Conservation (phyloP, 2,113 vertebrate genomes). For the Plecotus auritus region DNA sequence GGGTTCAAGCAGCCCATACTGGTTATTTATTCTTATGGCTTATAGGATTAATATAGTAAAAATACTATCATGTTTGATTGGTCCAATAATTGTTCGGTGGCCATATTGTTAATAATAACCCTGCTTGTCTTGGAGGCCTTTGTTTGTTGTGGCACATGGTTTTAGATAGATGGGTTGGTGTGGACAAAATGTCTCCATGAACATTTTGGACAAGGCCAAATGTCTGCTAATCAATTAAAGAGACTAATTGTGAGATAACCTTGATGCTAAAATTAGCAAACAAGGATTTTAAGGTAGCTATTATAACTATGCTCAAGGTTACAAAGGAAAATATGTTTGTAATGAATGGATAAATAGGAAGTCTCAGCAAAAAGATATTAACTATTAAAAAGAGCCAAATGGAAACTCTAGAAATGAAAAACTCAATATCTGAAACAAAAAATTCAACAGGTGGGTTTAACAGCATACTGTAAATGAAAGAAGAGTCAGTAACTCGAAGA, state of each 20-base stretch:
- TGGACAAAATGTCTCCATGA: background rate
- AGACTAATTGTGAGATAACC: background rate
- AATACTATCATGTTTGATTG: background rate
- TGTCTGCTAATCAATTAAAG: background rate
- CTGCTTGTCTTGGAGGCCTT: too few species aligned
- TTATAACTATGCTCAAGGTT: background rate
- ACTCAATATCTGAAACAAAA: background rate
- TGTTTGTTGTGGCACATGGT: background rate
- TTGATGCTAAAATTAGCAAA: background rate
- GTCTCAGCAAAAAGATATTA: background rate
- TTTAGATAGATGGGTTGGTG: background rate
- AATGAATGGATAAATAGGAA: background rate
- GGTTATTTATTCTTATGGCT: background rate
- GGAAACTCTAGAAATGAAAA: background rate
- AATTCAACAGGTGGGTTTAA: background rate
- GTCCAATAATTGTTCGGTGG: background rate
- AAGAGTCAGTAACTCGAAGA: background rate
- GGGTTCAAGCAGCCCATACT: background rate
- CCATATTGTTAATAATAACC: too few species aligned
- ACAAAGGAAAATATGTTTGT: background rate
- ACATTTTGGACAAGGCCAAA: background rate
- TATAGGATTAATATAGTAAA: background rate
- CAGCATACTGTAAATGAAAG: background rate
- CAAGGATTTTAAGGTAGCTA: background rate
- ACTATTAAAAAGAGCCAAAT: background rate